These are phyloP conservation scores for Drosophila nigromelanica DNA, from an alignment of 1,140 invertebrate species.

Conservation along the genomic window DNA sequence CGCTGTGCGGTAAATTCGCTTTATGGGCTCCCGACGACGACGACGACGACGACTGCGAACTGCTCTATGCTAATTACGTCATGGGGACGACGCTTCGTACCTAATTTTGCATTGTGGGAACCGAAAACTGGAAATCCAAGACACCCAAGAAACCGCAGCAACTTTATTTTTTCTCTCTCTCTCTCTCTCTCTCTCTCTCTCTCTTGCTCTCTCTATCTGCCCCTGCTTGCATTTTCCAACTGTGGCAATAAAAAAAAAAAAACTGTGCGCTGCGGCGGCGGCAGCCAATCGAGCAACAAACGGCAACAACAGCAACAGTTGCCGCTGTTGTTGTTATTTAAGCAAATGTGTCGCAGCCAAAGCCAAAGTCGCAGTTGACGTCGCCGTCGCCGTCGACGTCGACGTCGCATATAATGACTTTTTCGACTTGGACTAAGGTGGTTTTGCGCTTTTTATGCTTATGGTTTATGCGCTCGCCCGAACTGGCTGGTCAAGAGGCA, in stretches of 20 bases:
- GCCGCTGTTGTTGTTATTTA: constrained; percentile 69
- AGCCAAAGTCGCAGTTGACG: constrained; percentile 62
- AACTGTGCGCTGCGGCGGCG: constrained; percentile 40
- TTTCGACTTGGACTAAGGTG: constrained; percentile 73
- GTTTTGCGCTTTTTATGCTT: constrained; percentile 72
- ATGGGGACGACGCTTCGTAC: constrained; percentile 83
- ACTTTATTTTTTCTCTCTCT: constrained; percentile 21
- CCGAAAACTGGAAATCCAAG: constrained; percentile 83
- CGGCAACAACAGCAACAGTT: constrained; percentile 31
- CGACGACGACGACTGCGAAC: constrained; percentile 43
- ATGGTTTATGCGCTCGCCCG: constrained; percentile 76
- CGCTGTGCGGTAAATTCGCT: constrained; percentile 81
- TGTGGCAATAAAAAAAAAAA: constrained; percentile 61
- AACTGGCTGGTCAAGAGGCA: constrained; percentile 64
- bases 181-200: not conserved
- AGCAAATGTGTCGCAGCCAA: constrained; percentile 81
- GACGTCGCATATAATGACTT: constrained; percentile 76
- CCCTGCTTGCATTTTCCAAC: constrained; percentile 66
- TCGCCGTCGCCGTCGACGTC: constrained; percentile 13
- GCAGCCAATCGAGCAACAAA: constrained; percentile 32
- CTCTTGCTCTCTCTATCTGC: too few relatives aligned
- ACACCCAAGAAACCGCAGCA: constrained; percentile 47
- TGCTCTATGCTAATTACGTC: constrained; percentile 84
- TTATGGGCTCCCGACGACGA: constrained; percentile 71
- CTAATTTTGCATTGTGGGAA: constrained; percentile 84